phyloP scores from a whole-genome alignment of 2,113 vertebrate species.

The Monarcha castaneiventris region DNA sequence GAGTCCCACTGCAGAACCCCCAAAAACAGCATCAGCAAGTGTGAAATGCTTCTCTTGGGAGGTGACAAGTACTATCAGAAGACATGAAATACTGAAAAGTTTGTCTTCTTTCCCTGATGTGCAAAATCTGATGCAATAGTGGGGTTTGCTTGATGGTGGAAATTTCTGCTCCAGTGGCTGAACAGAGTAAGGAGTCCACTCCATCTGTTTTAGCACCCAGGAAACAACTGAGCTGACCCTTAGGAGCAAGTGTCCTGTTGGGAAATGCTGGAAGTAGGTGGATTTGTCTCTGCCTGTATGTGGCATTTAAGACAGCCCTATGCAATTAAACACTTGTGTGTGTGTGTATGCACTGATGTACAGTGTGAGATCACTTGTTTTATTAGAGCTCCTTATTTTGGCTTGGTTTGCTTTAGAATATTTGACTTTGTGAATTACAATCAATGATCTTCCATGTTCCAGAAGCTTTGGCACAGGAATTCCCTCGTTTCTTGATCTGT shows the following conservation, averaged over 20 bases:
- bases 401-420: background rate
- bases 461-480: background rate
- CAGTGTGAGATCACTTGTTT: background rate
- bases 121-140: background rate
- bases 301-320: background rate
- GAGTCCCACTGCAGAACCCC: background rate
- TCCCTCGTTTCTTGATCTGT: background rate
- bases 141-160: background rate
- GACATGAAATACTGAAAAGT: background rate
- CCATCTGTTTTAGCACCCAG: background rate
- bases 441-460: background rate
- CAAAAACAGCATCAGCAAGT: background rate
- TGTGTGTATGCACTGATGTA: background rate
- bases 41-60: background rate
- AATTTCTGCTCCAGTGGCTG: background rate
- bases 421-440: background rate
- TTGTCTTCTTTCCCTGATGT: background rate
- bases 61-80: background rate
- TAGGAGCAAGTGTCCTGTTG: background rate
- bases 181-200: rapidly evolving
- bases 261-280: background rate
- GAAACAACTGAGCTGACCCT: background rate
- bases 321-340: background rate
- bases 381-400: background rate
- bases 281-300: background rate